A percentile compares a stretch with the other conserved stretches of the same genome.
Conservation (phyloP, 2,113 vertebrate genomes). For the Melanerpes aurifrons region DNA sequence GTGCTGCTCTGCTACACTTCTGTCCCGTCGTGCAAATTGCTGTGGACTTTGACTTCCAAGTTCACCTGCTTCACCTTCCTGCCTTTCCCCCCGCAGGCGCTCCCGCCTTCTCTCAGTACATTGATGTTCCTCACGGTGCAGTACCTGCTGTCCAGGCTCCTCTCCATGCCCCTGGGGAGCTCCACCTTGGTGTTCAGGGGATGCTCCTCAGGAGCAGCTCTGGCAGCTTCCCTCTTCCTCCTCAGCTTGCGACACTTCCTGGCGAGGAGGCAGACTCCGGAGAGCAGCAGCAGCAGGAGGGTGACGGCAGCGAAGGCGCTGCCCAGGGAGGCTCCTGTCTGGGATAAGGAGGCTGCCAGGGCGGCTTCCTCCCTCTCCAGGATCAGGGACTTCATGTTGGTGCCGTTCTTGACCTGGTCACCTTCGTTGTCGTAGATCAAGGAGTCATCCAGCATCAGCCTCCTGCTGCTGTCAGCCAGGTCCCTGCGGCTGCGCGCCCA, state of each 20-base stretch:
- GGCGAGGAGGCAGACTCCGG: slow-evolving; percentile 83
- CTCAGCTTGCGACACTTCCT: slow-evolving; percentile 78
- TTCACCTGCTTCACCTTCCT: slow-evolving; percentile 89
- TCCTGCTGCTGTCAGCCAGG: slow-evolving; percentile 76
- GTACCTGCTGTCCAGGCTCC: slow-evolving; percentile 81
- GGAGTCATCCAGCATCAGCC: slow-evolving; percentile 84
- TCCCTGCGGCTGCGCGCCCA: slow-evolving; percentile 82
- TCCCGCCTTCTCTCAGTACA: slow-evolving; percentile 75
- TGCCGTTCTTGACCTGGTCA: slow-evolving; percentile 94
- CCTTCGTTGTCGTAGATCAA: slow-evolving; percentile 96
- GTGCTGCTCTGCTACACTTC: slow-evolving; percentile 83
- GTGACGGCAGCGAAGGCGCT: slow-evolving; percentile 83
- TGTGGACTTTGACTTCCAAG: slow-evolving; percentile 92
- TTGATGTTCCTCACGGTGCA: slow-evolving; percentile 88
- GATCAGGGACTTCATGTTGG: slow-evolving; percentile 93
- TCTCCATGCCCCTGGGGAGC: slow-evolving; percentile 77
- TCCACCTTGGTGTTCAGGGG: slow-evolving; percentile 93
- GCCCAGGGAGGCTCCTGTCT: slow-evolving; percentile 84
- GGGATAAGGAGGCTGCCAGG: slow-evolving; percentile 77
- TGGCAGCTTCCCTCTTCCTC: slow-evolving; percentile 65
- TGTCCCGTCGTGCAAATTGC: slow-evolving; percentile 91
- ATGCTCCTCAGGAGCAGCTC: slow-evolving; percentile 78
- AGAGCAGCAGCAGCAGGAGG: slow-evolving; percentile 82
- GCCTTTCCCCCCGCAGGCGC: slow-evolving; percentile 58
- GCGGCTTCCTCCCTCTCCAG: slow-evolving; percentile 81